Conservation (phyloP, 2,113 vertebrate species). For the Brevimyrus niger region DNA sequence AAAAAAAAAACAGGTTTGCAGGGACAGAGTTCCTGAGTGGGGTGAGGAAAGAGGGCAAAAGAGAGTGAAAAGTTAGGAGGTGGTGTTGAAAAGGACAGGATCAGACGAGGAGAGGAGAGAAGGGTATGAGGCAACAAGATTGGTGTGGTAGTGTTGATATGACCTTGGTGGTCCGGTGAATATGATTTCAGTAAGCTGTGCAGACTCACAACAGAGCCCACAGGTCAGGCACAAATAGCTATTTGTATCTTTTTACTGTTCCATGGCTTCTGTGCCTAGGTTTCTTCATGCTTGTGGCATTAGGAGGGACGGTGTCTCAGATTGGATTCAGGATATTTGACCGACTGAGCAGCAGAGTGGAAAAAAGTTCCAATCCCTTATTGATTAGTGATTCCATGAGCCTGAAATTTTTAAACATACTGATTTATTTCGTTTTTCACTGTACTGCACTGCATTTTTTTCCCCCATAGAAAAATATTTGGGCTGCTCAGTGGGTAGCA, state of each 20-base stretch:
- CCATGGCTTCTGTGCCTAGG: background rate
- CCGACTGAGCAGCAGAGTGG: background rate
- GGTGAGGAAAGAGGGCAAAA: background rate
- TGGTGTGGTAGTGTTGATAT: background rate
- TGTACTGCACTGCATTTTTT: background rate
- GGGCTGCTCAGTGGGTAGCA: background rate
- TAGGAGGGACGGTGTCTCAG: background rate
- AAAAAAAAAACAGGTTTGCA: background rate
- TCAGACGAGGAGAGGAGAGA: background rate
- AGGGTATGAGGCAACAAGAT: background rate
- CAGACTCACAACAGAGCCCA: background rate
- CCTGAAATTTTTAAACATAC: background rate
- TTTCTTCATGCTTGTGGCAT: background rate
- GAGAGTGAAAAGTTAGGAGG: background rate
- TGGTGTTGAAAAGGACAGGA: background rate
- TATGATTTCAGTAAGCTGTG: background rate
- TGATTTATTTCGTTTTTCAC: background rate
- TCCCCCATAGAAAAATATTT: background rate
- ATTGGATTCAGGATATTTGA: background rate
- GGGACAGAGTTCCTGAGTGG: background rate
- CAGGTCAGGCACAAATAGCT: conserved; percentile 4
- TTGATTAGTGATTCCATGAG: background rate
- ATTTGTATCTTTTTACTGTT: background rate
- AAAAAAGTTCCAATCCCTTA: background rate
- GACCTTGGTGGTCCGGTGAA: background rate